Conservation (phyloP, 2,797 vertebrate species). For the Spinus olivaceus region DNA sequence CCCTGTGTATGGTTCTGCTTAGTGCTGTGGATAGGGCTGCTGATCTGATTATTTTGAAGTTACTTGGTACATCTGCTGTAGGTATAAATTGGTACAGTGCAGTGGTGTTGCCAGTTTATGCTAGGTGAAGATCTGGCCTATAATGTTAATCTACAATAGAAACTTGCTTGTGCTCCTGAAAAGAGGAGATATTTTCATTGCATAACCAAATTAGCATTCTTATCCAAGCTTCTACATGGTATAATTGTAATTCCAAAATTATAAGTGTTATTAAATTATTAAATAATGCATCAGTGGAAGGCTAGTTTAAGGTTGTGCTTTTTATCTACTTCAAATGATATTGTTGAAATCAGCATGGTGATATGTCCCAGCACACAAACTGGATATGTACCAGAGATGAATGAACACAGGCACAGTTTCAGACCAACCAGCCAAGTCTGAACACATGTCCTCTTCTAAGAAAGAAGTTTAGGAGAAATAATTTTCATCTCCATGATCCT, state of each 20-base stretch:
- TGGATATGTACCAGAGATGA: neutral
- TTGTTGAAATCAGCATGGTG: neutral
- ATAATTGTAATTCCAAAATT: slow-evolving; percentile 28
- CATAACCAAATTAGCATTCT: slow-evolving; percentile 23
- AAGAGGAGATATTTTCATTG: slow-evolving; percentile 33
- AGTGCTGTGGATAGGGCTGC: neutral
- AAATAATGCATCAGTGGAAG: slow-evolving; percentile 32
- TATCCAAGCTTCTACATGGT: neutral
- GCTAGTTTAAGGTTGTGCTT: slow-evolving; percentile 25
- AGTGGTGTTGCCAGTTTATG: neutral
- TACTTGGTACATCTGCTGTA: neutral
- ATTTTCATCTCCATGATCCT: slow-evolving; percentile 35
- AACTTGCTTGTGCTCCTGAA: slow-evolving; percentile 41
- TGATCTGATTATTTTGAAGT: slow-evolving; percentile 41
- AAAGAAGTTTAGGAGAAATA: slow-evolving; percentile 36
- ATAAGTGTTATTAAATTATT: slow-evolving; percentile 56
- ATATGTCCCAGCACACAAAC: neutral
- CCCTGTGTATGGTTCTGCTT: neutral
- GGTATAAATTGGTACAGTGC: neutral
- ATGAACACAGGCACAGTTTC: neutral
- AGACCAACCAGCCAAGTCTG: slow-evolving; percentile 31
- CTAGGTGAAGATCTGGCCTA: neutral
- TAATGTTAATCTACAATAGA: neutral
- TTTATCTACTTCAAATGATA: neutral
- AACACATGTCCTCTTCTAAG: slow-evolving; percentile 40